These are phyloP conservation scores for Lucilia sericata DNA, from an alignment of 1,140 invertebrate genomes.

Conservation along the genomic window DNA sequence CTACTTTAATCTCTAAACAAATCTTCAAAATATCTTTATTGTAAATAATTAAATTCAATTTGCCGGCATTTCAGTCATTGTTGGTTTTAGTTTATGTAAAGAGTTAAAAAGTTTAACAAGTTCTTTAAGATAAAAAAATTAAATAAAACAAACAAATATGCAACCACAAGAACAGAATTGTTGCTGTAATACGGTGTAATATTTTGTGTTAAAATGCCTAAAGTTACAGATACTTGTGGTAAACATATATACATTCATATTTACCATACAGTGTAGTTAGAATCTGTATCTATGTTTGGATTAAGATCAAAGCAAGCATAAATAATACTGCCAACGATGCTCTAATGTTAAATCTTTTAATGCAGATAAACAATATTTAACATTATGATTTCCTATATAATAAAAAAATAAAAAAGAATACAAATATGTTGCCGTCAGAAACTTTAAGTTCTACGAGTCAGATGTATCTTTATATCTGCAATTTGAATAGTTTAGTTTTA, in stretches of 20 bases:
- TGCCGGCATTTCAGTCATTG: conserved; percentile 11
- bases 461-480: background rate
- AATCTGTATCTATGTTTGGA: background rate
- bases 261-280: background rate
- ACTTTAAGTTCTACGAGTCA: no score
- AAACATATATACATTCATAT: background rate
- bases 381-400: background rate
- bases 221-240: background rate
- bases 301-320: conserved; percentile 22
- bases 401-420: no score
- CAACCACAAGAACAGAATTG: background rate
- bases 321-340: background rate
- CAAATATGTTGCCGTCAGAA: no score
- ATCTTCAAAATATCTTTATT: background rate
- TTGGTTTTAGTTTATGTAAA: background rate
- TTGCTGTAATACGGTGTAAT: background rate
- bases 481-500: background rate
- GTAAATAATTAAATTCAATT: conserved; percentile 21
- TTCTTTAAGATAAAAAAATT: conserved; percentile 14
- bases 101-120: conserved; percentile 18
- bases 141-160: background rate
- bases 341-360: conserved; percentile 1
- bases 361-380: background rate
- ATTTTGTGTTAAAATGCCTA: background rate
- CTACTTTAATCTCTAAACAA: background rate